Base-by-base conservation (phyloP, 2,797 vertebrate species). In the Cuculus canorus region DNA sequence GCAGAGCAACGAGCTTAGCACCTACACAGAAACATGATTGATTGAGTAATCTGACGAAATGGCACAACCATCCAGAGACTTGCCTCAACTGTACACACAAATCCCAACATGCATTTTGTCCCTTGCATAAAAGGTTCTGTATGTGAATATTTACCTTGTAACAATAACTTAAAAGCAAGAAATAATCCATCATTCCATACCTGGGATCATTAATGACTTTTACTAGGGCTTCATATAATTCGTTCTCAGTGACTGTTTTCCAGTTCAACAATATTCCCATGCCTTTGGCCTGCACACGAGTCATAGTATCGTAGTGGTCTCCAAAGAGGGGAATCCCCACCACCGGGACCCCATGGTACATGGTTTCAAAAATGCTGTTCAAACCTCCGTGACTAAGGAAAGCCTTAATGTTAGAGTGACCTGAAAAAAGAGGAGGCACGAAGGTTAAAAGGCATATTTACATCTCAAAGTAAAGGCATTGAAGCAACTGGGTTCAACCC, bases 241-340 rank as follows among this genome's bases (percentile, higher is more conserved):
- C 98, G 2, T 95, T 98, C 86, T 99, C 98, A 1, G 98, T 99
- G 98, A 99, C 97, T 2, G 98, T 98, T 96, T 99, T 99, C 99
- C 99, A 99, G 96, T 99, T 98, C 13, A 99, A 95, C 98, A 99
- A 97, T 90, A 99, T 98, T 24, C 99, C 99, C 99, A 99, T 99
- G 59, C 99, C 99, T 98, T 99, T 99, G 78, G 99, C 99, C 87
- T 99, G 98, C 73, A 99, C 99, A 2, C 99, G 98, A 4, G 99
- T 99, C 99, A 99, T 99, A 28, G 99, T 99, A 93, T 99, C 99
- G 1, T 99, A 99, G 95, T 99, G 99, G 97, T 99, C 99, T 76
- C 99, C 99, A 13, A 99, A 99, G 47, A 99, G 98, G 3, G 99
- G 99, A 72, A 99, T 98, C 8, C 99, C 99, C 60, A 99, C 99